Conservation (phyloP, 2,797 vertebrate genomes). For the Sitta carolinensis region DNA sequence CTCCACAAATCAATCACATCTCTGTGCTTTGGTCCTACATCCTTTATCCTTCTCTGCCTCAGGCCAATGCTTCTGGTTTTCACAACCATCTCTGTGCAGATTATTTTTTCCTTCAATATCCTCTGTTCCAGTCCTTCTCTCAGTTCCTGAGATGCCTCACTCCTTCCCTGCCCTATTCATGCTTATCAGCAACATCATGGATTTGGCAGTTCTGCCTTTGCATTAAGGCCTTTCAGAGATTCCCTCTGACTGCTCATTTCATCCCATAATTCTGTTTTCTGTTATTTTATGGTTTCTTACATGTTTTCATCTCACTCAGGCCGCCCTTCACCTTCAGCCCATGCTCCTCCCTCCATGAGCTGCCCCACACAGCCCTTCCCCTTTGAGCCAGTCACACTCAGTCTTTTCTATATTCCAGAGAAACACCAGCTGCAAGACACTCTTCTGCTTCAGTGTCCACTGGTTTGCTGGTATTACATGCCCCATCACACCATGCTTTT, state of each 20-base stretch:
- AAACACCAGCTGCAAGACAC: not conserved
- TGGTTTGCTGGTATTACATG: constrained; percentile 10
- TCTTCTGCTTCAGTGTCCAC: not conserved
- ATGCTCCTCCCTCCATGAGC: accelerated
- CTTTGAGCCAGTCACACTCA: not conserved
- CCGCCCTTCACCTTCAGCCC: not conserved
- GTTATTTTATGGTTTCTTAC: not conserved
- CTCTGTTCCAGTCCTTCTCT: not conserved
- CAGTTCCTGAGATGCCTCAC: not conserved
- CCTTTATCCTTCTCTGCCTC: not conserved
- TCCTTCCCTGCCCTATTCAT: not conserved
- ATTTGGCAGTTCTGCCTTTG: not conserved
- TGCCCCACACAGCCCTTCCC: not conserved
- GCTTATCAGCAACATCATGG: not conserved
- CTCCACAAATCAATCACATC: not conserved
- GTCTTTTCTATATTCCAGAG: not conserved
- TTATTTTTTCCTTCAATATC: not conserved
- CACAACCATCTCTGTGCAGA: not conserved
- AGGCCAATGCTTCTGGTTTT: not conserved
- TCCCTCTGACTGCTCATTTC: not conserved
- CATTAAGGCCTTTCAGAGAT: not conserved
- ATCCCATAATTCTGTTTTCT: not conserved
- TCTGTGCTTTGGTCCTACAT: not conserved
- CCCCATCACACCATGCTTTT: not conserved
- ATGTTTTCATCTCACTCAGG: not conserved